Conservation (phyloP, 2,797 vertebrate genomes). For the Melanotaenia trifasciata region DNA sequence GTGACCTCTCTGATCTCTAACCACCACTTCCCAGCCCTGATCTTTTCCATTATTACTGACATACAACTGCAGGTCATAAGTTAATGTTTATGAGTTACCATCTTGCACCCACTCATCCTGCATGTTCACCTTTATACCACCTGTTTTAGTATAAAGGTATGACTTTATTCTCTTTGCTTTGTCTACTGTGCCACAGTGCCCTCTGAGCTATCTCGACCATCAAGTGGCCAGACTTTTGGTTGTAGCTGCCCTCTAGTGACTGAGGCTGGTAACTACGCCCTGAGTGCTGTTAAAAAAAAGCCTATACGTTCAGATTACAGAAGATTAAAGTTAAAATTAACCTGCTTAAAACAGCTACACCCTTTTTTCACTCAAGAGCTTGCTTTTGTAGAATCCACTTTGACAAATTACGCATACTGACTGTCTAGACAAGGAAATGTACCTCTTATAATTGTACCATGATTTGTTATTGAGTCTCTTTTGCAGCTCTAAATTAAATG, state of each 20-base stretch:
- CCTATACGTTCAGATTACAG: slow-evolving; percentile 55
- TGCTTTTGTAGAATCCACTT: slow-evolving; percentile 46
- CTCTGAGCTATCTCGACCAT: slow-evolving; percentile 2
- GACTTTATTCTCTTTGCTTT: slow-evolving; percentile 17
- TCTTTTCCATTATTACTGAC: slow-evolving; percentile 26
- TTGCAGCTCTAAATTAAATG: background rate
- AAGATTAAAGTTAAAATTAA: slow-evolving; percentile 81
- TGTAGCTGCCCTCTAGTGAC: slow-evolving; percentile 78
- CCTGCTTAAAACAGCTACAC: slow-evolving; percentile 56
- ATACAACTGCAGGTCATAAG: slow-evolving; percentile 4
- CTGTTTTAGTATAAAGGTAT: background rate
- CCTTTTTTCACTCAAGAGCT: slow-evolving; percentile 28
- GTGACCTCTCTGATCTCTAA: slow-evolving; percentile 55
- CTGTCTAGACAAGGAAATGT: slow-evolving; percentile 50
- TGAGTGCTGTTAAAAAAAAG: background rate
- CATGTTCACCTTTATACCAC: background rate
- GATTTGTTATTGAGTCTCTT: background rate
- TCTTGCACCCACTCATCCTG: background rate
- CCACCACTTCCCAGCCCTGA: background rate
- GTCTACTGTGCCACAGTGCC: slow-evolving; percentile 23
- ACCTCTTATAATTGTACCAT: background rate
- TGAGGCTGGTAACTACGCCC: slow-evolving; percentile 18
- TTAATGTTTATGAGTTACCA: slow-evolving; percentile 14
- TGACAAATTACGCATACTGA: slow-evolving; percentile 49
- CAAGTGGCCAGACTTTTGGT: slow-evolving; percentile 22